Base-by-base conservation (phyloP, 2,113 vertebrate genomes). In the Opisthocomus hoazin region DNA sequence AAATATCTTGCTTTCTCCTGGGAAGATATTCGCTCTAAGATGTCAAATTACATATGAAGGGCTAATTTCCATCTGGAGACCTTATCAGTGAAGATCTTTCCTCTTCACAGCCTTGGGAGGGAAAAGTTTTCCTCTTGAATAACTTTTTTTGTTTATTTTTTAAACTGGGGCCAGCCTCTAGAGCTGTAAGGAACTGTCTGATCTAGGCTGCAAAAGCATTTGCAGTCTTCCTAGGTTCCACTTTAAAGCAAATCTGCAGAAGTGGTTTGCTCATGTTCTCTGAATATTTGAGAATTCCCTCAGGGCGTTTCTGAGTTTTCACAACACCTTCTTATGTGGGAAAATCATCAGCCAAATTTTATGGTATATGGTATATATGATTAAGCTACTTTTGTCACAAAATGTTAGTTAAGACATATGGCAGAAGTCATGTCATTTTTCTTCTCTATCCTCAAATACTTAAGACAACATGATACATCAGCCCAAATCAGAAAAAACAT, bases 11-110 rank as follows among this genome's bases (percentile, higher is more conserved):
- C 39, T 94, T 96, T 93, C 92, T 96, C 95, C 93, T 84, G 95
- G 93, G 96, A 94, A 78, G 68, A 61, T 91, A 91, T 96, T 92
- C 94, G 60, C 97, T 97, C 95, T 92, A 93, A 92, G 87, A 96
- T 92, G 96, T 96, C 95, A 96, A 96, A 97, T 97, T 97, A 92
- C 84, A 96, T 94, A 93, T 96, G 96, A 97, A 97, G 90, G 94
- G 84, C 93, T 97, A 96, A 97, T 96, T 95, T 96, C 95, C 88
- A 73, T 92, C 94, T 90, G 60, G 94, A 94, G 90, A 94, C 79
- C 68, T 93, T 93, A 95, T 94, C 91, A 78, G 36, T 41, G 68
- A 96, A 39, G 60, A 95, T 94, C 88, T 94, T 96, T 78, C 76
- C 91, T 94, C 77, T 90, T 92, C 64, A 78, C 94, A 96, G 53